Conservation (phyloP, 1,140 invertebrate species). For the Euwallacea similis region DNA sequence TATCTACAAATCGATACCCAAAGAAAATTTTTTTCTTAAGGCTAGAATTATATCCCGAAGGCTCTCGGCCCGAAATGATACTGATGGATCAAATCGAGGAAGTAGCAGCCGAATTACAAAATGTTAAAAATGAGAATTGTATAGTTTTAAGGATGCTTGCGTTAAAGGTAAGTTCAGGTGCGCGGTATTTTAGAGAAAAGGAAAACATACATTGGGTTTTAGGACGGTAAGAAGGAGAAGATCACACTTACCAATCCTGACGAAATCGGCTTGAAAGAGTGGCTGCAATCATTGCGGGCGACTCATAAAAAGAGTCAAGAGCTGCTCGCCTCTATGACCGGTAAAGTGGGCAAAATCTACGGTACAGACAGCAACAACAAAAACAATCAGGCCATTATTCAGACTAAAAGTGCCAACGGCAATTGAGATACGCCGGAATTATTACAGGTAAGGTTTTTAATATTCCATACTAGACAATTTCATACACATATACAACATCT, state of each 20-base stretch:
- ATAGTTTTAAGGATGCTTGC: constrained; percentile 88
- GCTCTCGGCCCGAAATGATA: constrained; percentile 89
- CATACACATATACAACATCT: neutral
- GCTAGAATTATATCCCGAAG: constrained; percentile 92
- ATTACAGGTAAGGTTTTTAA: neutral
- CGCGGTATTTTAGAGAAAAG: neutral
- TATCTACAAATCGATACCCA: neutral
- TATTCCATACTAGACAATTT: no score
- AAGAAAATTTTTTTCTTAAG: neutral
- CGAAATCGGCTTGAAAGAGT: constrained; percentile 94
- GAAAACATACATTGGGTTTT: neutral
- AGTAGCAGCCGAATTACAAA: constrained; percentile 80
- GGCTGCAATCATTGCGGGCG: constrained; percentile 85
- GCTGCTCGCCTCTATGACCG: constrained; percentile 90
- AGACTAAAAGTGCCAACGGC: constrained; percentile 59
- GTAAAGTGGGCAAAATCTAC: constrained; percentile 95
- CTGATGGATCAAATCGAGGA: constrained; percentile 94
- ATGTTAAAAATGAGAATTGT: constrained; percentile 90
- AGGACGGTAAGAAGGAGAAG: constrained; percentile 38
- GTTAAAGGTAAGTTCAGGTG: constrained; percentile 67
- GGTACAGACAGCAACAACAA: constrained; percentile 68
- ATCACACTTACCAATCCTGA: constrained; percentile 63
- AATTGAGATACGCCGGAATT: constrained; percentile 50
- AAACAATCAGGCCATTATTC: constrained; percentile 54
- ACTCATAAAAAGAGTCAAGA: constrained; percentile 93